Evolutionary conservation across 2,888 invertebrate genomes (phyloP).

Genomic region (Spialia ferax): DNA sequence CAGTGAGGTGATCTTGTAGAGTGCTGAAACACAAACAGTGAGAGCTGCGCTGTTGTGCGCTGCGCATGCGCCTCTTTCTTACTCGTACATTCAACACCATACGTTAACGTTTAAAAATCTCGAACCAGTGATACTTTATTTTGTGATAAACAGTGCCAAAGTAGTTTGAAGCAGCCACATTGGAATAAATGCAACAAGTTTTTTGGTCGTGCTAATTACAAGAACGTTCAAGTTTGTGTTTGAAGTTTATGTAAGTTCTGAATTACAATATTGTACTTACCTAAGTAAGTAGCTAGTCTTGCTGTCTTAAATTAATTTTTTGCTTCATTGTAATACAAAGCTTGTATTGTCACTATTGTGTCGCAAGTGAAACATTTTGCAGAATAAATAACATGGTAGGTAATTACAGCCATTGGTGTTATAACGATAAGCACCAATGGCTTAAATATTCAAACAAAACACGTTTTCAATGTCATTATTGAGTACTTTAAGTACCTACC

Average conservation of each 20-base stretch:
- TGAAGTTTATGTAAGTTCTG: slow-evolving; percentile 69
- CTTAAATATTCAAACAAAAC: neutral
- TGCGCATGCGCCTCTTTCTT: slow-evolving; percentile 68
- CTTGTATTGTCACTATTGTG: neutral
- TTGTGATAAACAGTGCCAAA: slow-evolving; percentile 62
- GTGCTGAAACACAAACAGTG: slow-evolving; percentile 56
- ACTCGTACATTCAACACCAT: slow-evolving; percentile 47
- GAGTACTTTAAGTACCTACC: no score
- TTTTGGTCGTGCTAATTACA: slow-evolving; percentile 54
- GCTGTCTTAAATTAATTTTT: slow-evolving; percentile 46
- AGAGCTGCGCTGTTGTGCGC: slow-evolving; percentile 75
- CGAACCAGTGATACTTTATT: slow-evolving; percentile 24
- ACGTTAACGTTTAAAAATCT: slow-evolving; percentile 46
- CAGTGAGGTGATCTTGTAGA: slow-evolving; percentile 44
- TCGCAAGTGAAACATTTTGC: neutral
- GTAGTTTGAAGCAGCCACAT: slow-evolving; percentile 46
- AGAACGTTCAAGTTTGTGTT: slow-evolving; percentile 49
- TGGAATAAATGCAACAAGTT: slow-evolving; percentile 45
- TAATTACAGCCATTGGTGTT: neutral
- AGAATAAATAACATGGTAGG: neutral
- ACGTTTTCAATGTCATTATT: neutral
- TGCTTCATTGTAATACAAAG: slow-evolving; percentile 29
- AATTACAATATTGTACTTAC: neutral
- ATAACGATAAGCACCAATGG: neutral
- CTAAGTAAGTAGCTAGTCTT: neutral